Conservation (phyloP, 1,140 invertebrate genomes). For the Caenorhabditis brenneri region DNA sequence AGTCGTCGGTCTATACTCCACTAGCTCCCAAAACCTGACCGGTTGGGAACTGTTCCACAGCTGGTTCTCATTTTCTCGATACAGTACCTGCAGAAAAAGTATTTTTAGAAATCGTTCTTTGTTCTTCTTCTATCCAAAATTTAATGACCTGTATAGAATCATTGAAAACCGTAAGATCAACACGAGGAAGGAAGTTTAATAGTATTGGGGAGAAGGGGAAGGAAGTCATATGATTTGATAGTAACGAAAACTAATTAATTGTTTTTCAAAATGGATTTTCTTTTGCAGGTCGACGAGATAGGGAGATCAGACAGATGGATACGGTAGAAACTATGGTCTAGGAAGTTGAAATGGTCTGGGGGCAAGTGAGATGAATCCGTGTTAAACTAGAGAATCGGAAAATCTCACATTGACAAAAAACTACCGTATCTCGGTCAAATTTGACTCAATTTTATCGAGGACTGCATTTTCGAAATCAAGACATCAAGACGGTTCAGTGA, state of each 20-base stretch:
- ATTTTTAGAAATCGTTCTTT: background rate
- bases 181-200: background rate
- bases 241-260: background rate
- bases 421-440: too few relatives aligned
- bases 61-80: background rate
- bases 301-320: background rate
- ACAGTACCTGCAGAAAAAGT: background rate
- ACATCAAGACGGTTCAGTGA: too few relatives aligned
- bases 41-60: conserved; percentile 22
- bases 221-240: background rate
- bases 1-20: conserved; percentile 28
- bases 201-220: too few relatives aligned
- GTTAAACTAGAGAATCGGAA: too few relatives aligned
- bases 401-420: too few relatives aligned
- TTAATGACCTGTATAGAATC: background rate
- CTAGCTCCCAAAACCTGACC: conserved; percentile 42
- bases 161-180: too few relatives aligned
- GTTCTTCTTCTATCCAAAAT: background rate
- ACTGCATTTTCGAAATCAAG: too few relatives aligned
- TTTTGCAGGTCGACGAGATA: background rate
- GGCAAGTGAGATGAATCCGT: too few relatives aligned
- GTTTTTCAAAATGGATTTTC: background rate
- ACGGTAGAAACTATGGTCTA: background rate
- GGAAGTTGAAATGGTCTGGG: too few relatives aligned
- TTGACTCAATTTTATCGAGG: too few relatives aligned